Evolutionary conservation across 2,888 invertebrate genomes (phyloP).

Genomic region (Thalpophila matura): DNA sequence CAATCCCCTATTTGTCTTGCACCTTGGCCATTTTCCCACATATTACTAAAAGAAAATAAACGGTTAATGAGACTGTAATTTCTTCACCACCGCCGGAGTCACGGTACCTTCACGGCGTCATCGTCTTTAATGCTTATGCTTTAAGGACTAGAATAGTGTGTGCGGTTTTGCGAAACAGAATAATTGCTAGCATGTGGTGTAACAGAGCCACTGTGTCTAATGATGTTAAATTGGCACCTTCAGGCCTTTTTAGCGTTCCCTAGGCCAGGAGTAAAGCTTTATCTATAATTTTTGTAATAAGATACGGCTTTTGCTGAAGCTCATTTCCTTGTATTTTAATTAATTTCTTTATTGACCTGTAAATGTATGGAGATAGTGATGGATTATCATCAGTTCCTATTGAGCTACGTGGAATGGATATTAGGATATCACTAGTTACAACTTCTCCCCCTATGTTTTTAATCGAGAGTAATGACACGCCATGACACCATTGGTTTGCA

Average conservation of each 20-base stretch:
- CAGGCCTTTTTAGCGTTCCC: constrained; percentile 41
- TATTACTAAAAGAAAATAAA: constrained; percentile 52
- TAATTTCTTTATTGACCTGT: not conserved
- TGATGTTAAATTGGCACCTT: constrained; percentile 64
- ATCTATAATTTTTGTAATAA: not conserved
- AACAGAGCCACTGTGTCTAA: constrained; percentile 59
- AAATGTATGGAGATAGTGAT: not conserved
- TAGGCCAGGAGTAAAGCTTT: not conserved
- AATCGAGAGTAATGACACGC: too few species aligned
- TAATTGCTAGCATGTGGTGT: constrained; percentile 57
- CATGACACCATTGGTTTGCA: too few species aligned
- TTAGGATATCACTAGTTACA: not conserved
- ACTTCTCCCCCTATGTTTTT: too few species aligned
- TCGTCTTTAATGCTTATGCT: constrained; percentile 30
- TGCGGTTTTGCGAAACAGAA: constrained; percentile 53
- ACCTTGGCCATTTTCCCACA: constrained; percentile 55
- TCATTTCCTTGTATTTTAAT: not conserved
- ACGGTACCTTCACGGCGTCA: constrained; percentile 25
- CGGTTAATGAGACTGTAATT: constrained; percentile 47
- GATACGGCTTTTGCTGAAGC: not conserved
- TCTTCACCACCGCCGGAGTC: constrained; percentile 40
- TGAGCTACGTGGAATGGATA: not conserved
- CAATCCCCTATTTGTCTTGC: not conserved
- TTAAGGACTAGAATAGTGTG: constrained; percentile 45
- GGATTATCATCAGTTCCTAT: not conserved